Base-by-base conservation (phyloP, 2,888 invertebrate genomes). In the Charanyca ferruginea region DNA sequence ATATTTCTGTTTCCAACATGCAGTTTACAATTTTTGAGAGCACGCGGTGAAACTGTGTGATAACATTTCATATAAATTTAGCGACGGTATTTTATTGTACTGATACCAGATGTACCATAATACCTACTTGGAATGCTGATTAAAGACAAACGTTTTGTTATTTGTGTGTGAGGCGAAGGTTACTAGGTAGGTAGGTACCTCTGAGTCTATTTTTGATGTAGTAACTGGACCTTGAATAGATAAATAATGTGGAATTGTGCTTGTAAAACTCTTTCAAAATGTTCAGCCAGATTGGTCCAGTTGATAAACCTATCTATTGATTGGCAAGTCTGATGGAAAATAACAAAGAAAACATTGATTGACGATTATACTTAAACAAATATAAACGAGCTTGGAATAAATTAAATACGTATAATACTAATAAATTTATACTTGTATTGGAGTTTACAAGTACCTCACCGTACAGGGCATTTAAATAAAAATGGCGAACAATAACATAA, bases 151-250 rank as follows among this genome's bases (percentile, higher is more conserved):
- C 35, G 41, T 48, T 73, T 53, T 66, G 44, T 53, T 66, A 67
- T 74, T 70, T 66, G 42, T 53, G 25, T 49, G 61, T 25, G 18
- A 25, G 23, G 23, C 48, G 64, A 61, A 70, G 67, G 64, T 70
- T 66, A 66, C 22, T 44, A 38, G 4, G 32, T 51, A 18, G 25
- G n/a, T n/a, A 18, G 25, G 42, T 75, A 57, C 75, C 68, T 76
- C 25, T 42, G 51, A 16, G 25, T 60, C 65, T 79, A 79, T 81
- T 81, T 72, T 70, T 42, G 45, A 8, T 63, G 38, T 18, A 38
- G 23, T 54, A 48, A 18, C 22, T 22, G n/a, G 42, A 54, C 70
- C 62, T 79, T 81, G 59, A 73, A 66, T 52, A 44, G 41, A 52
- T 60, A 60, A 75, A 48, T 52, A 8, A 47, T 42, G 44, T 73